Base-by-base conservation (phyloP, 2,797 vertebrate genomes). In the Epinephelus malabaricus region DNA sequence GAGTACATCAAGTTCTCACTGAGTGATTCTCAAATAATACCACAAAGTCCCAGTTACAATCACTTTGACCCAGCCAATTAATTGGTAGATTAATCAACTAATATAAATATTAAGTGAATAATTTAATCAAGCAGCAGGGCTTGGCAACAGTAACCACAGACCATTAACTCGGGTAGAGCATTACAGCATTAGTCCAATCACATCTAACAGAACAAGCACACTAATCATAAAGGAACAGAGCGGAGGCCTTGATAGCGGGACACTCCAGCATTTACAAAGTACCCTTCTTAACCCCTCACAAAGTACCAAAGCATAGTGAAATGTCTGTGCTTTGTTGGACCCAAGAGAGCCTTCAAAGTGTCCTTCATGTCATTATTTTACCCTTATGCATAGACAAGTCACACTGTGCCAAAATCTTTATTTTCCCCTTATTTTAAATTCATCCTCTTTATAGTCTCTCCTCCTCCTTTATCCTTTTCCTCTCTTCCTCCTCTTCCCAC, bases 41-140 rank as follows among this genome's bases (percentile, higher is more conserved):
- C 23, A 19, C 72, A 70, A 77, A 76, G 66, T 74, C 67, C 85
- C 82, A 81, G 47, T 88, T 82, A 77, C 54, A 90, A 82, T 86
- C 78, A 54, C 76, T 88, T 82, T 92, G 87, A 91, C 85, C 88
- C 67, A 38, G 68, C n/a, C 78, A 82, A 91, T 92, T 89, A 91
- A 86, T 88, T 88, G 91, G 78, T 84, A 86, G 85, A 92, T 92
- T 89, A 91, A 91, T 92, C 90, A 89, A 78, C 86, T 86, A 89
- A 92, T 85, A 84, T 78, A 75, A 67, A 86, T 86, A 86, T 83
- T 84, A 89, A 90, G 86, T 88, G 87, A 91, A 87, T 90, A 85
- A 93, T 92, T 91, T 47, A 90, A 89, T 92, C 85, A 88, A 84
- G 87, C 76, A 76, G 73, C 85, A 60, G 86, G 61, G 87, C 86